Conservation (phyloP, 2,888 invertebrate genomes). For the Eupithecia pulchellata region DNA sequence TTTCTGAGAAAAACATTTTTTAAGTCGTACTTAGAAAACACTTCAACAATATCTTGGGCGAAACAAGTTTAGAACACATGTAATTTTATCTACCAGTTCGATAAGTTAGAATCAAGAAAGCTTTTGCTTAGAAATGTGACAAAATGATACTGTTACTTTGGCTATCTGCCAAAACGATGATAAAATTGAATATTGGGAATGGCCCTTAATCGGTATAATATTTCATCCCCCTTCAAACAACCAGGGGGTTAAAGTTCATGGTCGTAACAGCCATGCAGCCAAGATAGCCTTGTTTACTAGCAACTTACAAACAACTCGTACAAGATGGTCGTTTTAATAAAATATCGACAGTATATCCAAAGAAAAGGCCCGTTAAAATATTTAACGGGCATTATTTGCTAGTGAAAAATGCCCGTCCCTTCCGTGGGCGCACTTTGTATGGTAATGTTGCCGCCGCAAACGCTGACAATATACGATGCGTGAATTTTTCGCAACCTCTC, state of each 20-base stretch:
- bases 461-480: conserved; percentile 37
- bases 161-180: neutral
- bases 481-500: conserved; percentile 17
- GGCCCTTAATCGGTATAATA: neutral
- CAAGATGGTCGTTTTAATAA: conserved; percentile 60
- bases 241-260: neutral
- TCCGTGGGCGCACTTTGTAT: conserved; percentile 69
- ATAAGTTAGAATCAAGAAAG: neutral
- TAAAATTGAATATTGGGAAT: neutral
- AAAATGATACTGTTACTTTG: neutral
- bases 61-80: neutral
- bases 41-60: neutral
- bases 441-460: conserved; percentile 62
- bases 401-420: conserved; percentile 68
- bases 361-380: conserved; percentile 68
- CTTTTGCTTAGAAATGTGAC: neutral
- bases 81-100: neutral
- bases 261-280: neutral
- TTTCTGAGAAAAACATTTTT: neutral
- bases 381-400: conserved; percentile 67
- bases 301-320: conserved; percentile 37
- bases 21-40: neutral
- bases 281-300: conserved; percentile 30
- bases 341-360: conserved; percentile 65
- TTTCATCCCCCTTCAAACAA: neutral